Evolutionary conservation across 2,888 invertebrate species (phyloP).

Genomic region (Lasioglossum marginatum): DNA sequence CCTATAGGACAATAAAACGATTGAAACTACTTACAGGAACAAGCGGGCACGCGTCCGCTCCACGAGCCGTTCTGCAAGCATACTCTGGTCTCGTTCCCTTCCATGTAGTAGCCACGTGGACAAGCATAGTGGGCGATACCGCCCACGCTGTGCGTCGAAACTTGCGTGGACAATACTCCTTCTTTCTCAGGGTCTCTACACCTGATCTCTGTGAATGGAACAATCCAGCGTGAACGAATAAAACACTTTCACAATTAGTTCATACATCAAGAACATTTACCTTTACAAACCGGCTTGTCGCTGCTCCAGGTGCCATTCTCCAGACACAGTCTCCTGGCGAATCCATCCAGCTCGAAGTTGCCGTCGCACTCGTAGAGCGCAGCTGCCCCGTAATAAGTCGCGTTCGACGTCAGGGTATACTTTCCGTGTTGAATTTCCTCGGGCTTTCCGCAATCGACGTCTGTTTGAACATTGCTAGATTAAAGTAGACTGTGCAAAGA

Average conservation of each 20-base stretch:
- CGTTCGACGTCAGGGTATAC: slow-evolving; percentile 93
- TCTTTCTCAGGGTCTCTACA: slow-evolving; percentile 90
- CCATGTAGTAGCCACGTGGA: slow-evolving; percentile 91
- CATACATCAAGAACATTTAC: slow-evolving; percentile 82
- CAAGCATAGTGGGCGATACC: slow-evolving; percentile 93
- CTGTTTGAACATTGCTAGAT: slow-evolving; percentile 83
- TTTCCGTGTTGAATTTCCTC: slow-evolving; percentile 90
- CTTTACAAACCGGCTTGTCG: slow-evolving; percentile 92
- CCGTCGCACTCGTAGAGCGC: slow-evolving; percentile 93
- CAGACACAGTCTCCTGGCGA: slow-evolving; percentile 92
- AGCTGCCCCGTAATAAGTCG: slow-evolving; percentile 94
- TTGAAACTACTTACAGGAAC: slow-evolving; percentile 89
- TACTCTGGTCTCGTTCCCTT: slow-evolving; percentile 91
- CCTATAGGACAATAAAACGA: background rate
- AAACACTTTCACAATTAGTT: background rate
- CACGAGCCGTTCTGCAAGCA: slow-evolving; percentile 93
- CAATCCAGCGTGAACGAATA: background rate
- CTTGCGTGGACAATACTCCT: slow-evolving; percentile 85
- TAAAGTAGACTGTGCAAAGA: background rate
- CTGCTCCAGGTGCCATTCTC: slow-evolving; percentile 97
- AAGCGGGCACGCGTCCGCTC: slow-evolving; percentile 92
- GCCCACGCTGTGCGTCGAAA: slow-evolving; percentile 90
- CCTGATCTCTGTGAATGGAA: slow-evolving; percentile 88
- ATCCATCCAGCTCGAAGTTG: slow-evolving; percentile 93
- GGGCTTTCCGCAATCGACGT: slow-evolving; percentile 94